A percentile compares a stretch with the other conserved stretches of the same genome.
These are phyloP conservation scores for Platalea minor DNA, from an alignment of 2,797 vertebrate genomes.

Conservation along the genomic window DNA sequence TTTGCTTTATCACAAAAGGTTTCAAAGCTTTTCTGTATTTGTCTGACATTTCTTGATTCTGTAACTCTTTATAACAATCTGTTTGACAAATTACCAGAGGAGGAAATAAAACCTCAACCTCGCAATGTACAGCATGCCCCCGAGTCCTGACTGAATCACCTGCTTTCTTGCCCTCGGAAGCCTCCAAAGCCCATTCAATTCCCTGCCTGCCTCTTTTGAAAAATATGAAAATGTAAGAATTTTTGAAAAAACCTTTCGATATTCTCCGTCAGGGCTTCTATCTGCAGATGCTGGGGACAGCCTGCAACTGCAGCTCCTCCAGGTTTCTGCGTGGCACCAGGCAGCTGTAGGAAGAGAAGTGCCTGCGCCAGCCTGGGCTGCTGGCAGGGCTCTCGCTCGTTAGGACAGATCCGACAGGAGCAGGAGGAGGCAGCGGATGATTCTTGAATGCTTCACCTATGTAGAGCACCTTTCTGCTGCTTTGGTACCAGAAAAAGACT, in stretches of 20 bases:
- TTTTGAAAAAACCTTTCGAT: accelerated
- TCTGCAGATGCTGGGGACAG: not conserved
- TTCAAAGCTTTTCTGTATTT: conserved; percentile 48
- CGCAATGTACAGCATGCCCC: not conserved
- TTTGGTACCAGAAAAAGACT: not conserved
- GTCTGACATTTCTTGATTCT: conserved; percentile 30
- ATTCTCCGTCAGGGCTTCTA: not conserved
- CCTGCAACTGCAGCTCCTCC: not conserved
- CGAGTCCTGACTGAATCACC: not conserved
- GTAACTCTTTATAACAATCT: conserved; percentile 24
- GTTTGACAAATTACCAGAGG: conserved; percentile 33
- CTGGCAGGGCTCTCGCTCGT: accelerated
- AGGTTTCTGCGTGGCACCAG: not conserved
- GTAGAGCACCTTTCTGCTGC: not conserved
- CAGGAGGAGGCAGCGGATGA: not conserved
- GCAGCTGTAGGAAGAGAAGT: not conserved
- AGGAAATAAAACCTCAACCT: conserved; percentile 20
- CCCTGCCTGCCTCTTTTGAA: not conserved
- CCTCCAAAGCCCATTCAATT: not conserved
- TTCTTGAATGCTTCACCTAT: accelerated
- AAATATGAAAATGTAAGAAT: not conserved
- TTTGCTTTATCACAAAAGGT: conserved; percentile 46
- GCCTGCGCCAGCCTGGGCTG: not conserved
- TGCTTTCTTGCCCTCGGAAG: not conserved
- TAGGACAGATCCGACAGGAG: not conserved